Conservation (phyloP, 64 coral and sea anemone genomes). For the Stichodactyla helianthus region DNA sequence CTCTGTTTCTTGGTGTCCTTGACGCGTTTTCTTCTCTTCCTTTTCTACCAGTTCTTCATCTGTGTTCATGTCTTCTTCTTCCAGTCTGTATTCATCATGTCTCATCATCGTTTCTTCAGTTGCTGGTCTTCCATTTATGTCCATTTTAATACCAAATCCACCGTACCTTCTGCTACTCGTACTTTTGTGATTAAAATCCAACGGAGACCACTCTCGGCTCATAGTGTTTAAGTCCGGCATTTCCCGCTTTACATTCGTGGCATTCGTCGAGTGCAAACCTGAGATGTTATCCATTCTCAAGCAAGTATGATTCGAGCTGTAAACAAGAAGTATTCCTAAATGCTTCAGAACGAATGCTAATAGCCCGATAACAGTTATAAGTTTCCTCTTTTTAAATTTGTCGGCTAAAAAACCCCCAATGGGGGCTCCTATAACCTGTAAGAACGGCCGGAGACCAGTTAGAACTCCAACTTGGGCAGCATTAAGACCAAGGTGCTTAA, state of each 20-base stretch:
- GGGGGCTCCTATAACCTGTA: constrained; percentile 32
- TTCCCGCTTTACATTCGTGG: neutral
- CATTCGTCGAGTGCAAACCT: neutral
- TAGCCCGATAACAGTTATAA: constrained; percentile 7
- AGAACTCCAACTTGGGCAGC: constrained; percentile 43
- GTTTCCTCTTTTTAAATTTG: constrained; percentile 38
- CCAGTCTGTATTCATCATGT: neutral
- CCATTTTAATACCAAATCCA: neutral
- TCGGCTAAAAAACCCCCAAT: constrained; percentile 51
- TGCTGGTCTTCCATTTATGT: neutral
- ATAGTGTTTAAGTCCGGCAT: neutral
- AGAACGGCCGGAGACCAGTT: constrained; percentile 40
- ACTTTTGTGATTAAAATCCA: neutral
- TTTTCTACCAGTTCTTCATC: neutral
- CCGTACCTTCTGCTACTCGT: neutral
- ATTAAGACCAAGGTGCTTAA: constrained; percentile 45
- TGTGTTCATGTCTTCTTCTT: neutral
- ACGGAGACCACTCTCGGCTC: neutral
- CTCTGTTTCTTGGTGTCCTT: neutral
- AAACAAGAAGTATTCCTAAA: constrained; percentile 18
- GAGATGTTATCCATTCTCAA: neutral
- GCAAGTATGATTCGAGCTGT: neutral
- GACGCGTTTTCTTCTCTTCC: neutral
- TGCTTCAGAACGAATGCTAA: constrained; percentile 19
- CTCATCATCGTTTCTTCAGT: neutral